Conservation (phyloP, 2,888 invertebrate species). For the Meganola albula region DNA sequence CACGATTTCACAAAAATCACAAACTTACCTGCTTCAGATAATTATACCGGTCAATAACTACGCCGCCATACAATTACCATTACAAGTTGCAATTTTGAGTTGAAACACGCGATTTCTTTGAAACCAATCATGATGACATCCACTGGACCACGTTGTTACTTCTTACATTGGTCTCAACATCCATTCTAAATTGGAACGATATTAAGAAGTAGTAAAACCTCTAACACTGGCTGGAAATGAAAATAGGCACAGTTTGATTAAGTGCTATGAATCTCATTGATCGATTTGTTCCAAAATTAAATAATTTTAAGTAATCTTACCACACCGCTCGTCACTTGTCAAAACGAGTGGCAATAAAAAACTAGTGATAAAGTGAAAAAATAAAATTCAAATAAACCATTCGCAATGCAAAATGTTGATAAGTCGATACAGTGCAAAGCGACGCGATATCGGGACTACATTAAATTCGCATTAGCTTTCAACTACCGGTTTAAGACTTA, state of each 20-base stretch:
- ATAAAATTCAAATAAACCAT: slow-evolving; percentile 32
- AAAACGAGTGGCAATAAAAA: slow-evolving; percentile 30
- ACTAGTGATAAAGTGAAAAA: slow-evolving; percentile 23
- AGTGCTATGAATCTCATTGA: too few relatives aligned
- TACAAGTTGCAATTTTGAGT: slow-evolving; percentile 32
- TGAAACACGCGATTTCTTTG: slow-evolving; percentile 42
- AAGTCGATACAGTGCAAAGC: slow-evolving; percentile 44
- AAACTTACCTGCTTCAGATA: slow-evolving; percentile 18
- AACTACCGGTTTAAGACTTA: slow-evolving; percentile 45
- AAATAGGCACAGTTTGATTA: too few relatives aligned
- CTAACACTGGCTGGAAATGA: too few relatives aligned
- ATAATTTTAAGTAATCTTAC: too few relatives aligned
- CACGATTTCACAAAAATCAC: slow-evolving; percentile 20
- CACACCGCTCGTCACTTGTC: slow-evolving; percentile 28
- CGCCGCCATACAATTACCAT: slow-evolving; percentile 30
- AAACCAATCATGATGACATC: slow-evolving; percentile 39
- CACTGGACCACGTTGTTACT: slow-evolving; percentile 11
- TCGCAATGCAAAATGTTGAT: slow-evolving; percentile 39
- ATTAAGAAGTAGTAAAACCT: too few relatives aligned
- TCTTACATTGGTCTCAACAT: slow-evolving; percentile 1
- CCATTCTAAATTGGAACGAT: too few relatives aligned
- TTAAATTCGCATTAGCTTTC: slow-evolving; percentile 64
- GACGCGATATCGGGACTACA: slow-evolving; percentile 49
- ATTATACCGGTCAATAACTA: slow-evolving; percentile 28
- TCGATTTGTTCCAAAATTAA: too few relatives aligned